Base-by-base conservation (phyloP, 2,888 invertebrate genomes). In the Oxyscelio sp. region DNA sequence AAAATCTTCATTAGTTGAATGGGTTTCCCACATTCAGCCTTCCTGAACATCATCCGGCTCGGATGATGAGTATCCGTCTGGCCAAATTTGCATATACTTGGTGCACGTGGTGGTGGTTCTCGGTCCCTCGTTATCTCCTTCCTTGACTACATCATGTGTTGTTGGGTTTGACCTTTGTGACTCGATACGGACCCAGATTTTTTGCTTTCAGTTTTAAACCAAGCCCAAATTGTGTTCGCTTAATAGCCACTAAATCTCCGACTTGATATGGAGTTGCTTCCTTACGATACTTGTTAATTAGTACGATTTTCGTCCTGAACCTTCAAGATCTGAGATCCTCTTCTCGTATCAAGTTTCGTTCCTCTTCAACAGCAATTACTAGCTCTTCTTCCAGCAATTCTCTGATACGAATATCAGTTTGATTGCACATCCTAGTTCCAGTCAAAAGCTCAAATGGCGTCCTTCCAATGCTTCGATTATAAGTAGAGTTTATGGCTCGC, bases 401-500 rank as follows among this genome's bases (percentile, higher is more conserved):
- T 9, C 24, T 17, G 17, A 70, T 19, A n/a, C 21, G 56, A n/a
- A 77, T 1, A 50, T 68, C 66, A 11, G 43, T 22, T 45, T 38
- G 13, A 24, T 58, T 40, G 8, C 52, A 34, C 66, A 77, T 66
- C 38, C 21, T 77, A 3, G 50, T 59, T 22, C 59, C 66, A 2
- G 24, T 50, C 34, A 77, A 19, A 2, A 77, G 59, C 24, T 77
- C 77, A 40, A 77, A 77, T 2, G 77, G 66, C 11, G 77, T 68
- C 9, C 59, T 84, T 4, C 78, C 71, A 15, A 89, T 90, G 54
- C 87, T 86, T 70, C 91, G 61, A 11, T 88, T 78, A 2, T 74
- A 83, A 0, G 90, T 90, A 8, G 86, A 87, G 52, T 93, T 89
- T 59, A 89, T 71, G 24, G 85, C 75, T 87, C 87, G 83, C 82